These are phyloP conservation scores for Enteromius treurensis DNA, from an alignment of 2,797 vertebrate genomes.

Conservation along the genomic window DNA sequence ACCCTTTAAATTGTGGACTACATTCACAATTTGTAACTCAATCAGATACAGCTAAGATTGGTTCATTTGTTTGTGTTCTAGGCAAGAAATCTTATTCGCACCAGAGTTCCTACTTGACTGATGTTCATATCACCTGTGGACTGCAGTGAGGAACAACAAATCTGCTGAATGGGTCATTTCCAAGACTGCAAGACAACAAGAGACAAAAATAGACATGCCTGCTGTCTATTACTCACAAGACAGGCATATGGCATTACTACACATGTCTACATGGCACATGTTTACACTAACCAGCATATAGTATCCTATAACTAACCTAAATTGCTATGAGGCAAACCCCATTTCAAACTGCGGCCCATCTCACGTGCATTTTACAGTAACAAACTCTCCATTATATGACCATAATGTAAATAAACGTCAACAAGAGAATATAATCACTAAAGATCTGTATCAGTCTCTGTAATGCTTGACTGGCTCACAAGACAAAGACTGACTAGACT, in stretches of 20 bases:
- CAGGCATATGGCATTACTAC: background rate
- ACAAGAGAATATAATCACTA: slow-evolving; percentile 54
- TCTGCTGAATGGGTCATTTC: slow-evolving; percentile 40
- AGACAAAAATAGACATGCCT: slow-evolving; percentile 46
- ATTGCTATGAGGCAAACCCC: slow-evolving; percentile 8
- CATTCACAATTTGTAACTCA: background rate
- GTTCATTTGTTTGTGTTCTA: background rate
- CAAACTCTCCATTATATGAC: background rate
- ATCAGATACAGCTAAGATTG: background rate
- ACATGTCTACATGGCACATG: background rate
- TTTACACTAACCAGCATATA: slow-evolving; percentile 4
- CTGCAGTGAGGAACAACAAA: slow-evolving; percentile 54
- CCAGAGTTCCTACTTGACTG: slow-evolving; percentile 22
- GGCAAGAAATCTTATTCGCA: slow-evolving; percentile 17
- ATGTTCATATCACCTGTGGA: slow-evolving; percentile 42
- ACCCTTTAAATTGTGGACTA: background rate
- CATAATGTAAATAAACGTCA: slow-evolving; percentile 61
- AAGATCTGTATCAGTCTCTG: slow-evolving; percentile 61
- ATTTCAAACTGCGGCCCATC: background rate
- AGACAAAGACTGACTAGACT: slow-evolving; percentile 48
- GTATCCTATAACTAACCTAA: slow-evolving; percentile 17
- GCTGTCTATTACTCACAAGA: slow-evolving; percentile 28
- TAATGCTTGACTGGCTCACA: slow-evolving; percentile 59
- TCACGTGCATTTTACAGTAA: background rate
- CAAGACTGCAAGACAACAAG: slow-evolving; percentile 51